Conservation (phyloP, 2,888 invertebrate genomes). For the Fabriciana adippe region DNA sequence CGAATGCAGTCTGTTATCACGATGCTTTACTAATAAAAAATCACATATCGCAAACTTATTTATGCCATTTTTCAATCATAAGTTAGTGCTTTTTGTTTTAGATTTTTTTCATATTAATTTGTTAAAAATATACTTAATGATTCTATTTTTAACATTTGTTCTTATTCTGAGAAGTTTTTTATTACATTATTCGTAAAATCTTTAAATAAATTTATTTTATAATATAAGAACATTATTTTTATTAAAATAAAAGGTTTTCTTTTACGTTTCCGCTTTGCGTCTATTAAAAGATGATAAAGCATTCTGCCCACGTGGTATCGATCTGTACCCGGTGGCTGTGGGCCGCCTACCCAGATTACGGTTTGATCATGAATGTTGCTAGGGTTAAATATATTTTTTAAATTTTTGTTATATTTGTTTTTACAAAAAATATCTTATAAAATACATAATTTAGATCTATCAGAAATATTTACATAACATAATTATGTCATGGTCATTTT, state of each 20-base stretch:
- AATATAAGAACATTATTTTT: not conserved
- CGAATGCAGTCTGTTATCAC: no score
- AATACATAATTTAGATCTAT: not conserved
- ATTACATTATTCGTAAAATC: no score
- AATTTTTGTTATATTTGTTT: no score
- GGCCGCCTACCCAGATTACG: slow-evolving; percentile 12
- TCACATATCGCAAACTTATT: no score
- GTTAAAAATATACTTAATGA: no score
- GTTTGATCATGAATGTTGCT: slow-evolving; percentile 12
- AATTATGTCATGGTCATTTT: no score
- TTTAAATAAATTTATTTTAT: not conserved
- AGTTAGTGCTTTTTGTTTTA: no score
- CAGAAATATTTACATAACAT: not conserved
- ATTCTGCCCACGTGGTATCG: slow-evolving; percentile 35
- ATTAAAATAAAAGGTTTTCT: not conserved
- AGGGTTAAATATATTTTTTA: not conserved
- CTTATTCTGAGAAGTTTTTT: no score
- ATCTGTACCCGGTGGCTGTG: slow-evolving; percentile 24
- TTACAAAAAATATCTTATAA: not conserved
- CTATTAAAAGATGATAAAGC: slow-evolving; percentile 5
- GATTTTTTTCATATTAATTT: no score
- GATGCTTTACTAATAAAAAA: no score
- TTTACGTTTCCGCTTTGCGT: not conserved
- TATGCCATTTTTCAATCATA: no score
- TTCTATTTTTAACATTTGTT: no score